Evolutionary conservation across 2,797 vertebrate genomes (phyloP).

Genomic region (Neoniphon sammara): DNA sequence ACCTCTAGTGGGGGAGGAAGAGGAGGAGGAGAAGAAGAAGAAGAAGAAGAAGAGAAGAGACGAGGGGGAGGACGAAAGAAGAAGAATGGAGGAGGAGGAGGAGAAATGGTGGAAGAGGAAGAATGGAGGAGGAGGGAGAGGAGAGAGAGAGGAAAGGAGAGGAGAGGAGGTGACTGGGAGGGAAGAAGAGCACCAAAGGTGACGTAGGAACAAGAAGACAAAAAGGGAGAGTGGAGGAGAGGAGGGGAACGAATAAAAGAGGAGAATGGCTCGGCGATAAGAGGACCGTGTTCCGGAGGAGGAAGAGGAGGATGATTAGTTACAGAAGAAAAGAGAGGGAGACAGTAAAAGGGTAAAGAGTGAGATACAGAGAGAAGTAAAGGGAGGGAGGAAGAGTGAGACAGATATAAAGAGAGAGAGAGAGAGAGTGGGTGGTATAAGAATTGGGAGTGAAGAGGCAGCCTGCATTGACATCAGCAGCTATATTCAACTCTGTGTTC

Average conservation of each 20-base stretch:
- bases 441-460: constrained; percentile 16
- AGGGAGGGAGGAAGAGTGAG: constrained; percentile 16
- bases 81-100: constrained; percentile 12
- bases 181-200: constrained; percentile 23
- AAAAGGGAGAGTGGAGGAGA: constrained; percentile 28
- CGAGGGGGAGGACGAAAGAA: constrained; percentile 36
- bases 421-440: constrained; percentile 51
- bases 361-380: constrained; percentile 11
- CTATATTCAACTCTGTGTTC: constrained; percentile 48
- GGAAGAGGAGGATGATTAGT: constrained; percentile 28
- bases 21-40: constrained; percentile 47
- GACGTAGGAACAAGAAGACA: constrained; percentile 21
- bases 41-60: constrained; percentile 28
- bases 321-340: constrained; percentile 12
- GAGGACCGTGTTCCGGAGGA: constrained; percentile 2
- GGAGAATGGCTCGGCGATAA: neutral
- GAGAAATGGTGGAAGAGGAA: constrained; percentile 36
- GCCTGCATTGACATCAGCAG: constrained; percentile 35
- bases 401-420: constrained; percentile 19
- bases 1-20: constrained; percentile 71
- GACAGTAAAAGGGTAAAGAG: constrained; percentile 12
- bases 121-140: constrained; percentile 10
- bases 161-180: constrained; percentile 14
- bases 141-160: neutral
- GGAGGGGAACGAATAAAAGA: constrained; percentile 17